Base-by-base conservation (phyloP, 1,140 invertebrate genomes). In the Drosophila rhopaloa region DNA sequence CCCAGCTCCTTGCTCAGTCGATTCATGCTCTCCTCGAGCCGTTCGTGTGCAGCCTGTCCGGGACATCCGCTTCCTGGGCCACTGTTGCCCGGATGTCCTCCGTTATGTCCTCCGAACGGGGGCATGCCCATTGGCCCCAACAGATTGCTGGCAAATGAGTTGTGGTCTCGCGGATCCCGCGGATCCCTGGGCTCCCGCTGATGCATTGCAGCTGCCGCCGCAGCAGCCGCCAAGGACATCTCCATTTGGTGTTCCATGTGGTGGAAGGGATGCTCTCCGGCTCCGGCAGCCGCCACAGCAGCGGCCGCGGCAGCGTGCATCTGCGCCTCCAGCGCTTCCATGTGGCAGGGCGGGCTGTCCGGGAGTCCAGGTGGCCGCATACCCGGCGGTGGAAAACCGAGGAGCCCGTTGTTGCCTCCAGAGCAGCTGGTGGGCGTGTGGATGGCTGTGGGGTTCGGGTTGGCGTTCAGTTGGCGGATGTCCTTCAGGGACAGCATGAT, bases 41-140 rank as follows among this genome's bases (percentile, higher is more conserved):
- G 93, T 93, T 88, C 94, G 93, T 93, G 95, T 93, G 71, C 94
- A 92, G 59, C 93, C 76, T 74, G 92, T 0, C 81, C 81, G 10
- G 72, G 38, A 51, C 81, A 68, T 9, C 82, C 82, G 41, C 40
- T 29, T 50, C 59, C 70, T 11, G 68, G 66, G 4, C 58, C 70
- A 37, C 61, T 51, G 5, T 44, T 75, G 38, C 57, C 59, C 14
- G 46, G 44, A 24, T 61, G 62, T 7, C 32, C 63, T 0, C 81
- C 77, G 27, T 77, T 78, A 46, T 80, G 79, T 11, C 71, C 74
- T 2, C 85, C 88, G 37, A 93, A 92, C 4, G 90, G 93, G 1
- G 89, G 61, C 89, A 94, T 79, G 35, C 93, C 93, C 85, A 93
- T 92, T 27, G 90, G 86, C 24, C 93, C 93, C n/a, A 93, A 82